A percentile compares a stretch with the other conserved stretches of the same genome.
These are phyloP conservation scores for Oithona nana DNA, from an alignment of 2,888 invertebrate species.

Conservation along the genomic window DNA sequence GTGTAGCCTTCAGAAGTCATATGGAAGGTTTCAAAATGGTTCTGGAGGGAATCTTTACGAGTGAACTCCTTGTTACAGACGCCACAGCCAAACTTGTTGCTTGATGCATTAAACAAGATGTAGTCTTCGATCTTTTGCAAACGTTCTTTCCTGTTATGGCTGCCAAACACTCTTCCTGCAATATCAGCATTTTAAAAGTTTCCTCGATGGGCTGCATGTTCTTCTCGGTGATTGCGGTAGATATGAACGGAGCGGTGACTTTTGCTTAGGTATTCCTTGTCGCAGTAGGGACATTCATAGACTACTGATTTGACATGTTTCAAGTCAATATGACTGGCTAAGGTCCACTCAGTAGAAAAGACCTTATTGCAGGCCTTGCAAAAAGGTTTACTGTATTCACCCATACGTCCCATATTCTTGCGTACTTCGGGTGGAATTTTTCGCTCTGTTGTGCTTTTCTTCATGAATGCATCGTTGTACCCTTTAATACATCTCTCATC, in stretches of 20 bases:
- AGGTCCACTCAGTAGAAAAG: too few species aligned
- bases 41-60: background rate
- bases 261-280: background rate
- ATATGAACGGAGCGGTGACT: background rate
- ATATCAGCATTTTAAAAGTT: too few species aligned
- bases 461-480: too few species aligned
- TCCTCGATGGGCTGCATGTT: too few species aligned
- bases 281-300: background rate
- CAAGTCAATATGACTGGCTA: background rate
- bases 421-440: too few species aligned
- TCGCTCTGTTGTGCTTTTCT: too few species aligned
- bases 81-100: background rate
- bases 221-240: background rate
- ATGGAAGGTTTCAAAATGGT: background rate
- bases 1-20: background rate
- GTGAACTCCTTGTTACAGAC: background rate
- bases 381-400: too few species aligned
- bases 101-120: background rate
- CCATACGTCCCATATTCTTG: too few species aligned
- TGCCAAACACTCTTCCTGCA: too few species aligned
- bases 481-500: too few species aligned
- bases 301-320: background rate
- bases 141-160: background rate
- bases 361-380: too few species aligned
- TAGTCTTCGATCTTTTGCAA: background rate